Percentiles rank a stretch among this genome's conserved stretches.
phyloP scores from a whole-genome alignment of 2,888 invertebrate species.

The Standfussiana lucernea region DNA sequence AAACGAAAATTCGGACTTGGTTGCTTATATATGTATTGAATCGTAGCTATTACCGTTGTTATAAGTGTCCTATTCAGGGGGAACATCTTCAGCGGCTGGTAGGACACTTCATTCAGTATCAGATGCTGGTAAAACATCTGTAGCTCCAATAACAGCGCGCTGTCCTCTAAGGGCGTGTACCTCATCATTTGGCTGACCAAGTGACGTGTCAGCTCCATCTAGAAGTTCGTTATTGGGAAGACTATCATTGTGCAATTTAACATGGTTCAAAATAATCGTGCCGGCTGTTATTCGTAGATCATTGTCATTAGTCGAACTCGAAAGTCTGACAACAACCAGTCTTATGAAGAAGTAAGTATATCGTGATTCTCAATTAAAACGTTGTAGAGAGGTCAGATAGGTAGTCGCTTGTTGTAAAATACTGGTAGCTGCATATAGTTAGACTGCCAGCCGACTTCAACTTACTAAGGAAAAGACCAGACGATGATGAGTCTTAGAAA shows the following conservation, averaged over 20 bases:
- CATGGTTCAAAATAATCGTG: neutral
- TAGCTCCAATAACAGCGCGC: conserved; percentile 43
- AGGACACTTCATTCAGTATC: conserved; percentile 51
- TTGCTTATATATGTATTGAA: no score
- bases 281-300: neutral
- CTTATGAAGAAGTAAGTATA: neutral
- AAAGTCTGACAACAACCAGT: neutral
- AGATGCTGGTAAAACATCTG: conserved; percentile 59
- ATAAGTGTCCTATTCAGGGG: conserved; percentile 53
- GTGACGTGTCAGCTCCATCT: conserved; percentile 54
- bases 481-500: neutral
- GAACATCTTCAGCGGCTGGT: conserved; percentile 63
- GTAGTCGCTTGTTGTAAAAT: neutral
- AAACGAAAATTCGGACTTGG: no score
- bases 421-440: neutral
- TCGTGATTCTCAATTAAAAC: neutral
- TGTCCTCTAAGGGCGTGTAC: conserved; percentile 17
- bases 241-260: neutral
- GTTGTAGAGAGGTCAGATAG: neutral
- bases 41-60: conserved; percentile 52
- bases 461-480: no score
- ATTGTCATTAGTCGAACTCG: neutral
- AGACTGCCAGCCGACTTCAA: neutral
- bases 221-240: neutral
- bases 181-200: conserved; percentile 58